Evolutionary conservation across 2,888 invertebrate species (phyloP).

Genomic region (Epirrita christyi): DNA sequence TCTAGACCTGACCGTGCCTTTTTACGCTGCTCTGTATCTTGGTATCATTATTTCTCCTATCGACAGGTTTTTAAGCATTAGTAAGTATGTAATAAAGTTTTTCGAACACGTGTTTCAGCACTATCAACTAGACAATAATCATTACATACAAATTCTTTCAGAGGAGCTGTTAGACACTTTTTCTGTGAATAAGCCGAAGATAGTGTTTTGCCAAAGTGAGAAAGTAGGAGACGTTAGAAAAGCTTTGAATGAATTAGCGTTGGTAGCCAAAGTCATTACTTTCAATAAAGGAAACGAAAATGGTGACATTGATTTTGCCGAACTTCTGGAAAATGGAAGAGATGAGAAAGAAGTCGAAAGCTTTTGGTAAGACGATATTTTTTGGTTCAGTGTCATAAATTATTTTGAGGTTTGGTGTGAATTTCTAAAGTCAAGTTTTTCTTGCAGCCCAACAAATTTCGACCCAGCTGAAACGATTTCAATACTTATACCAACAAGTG

Average conservation of each 20-base stretch:
- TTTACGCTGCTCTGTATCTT: conserved; percentile 72
- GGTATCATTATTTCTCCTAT: conserved; percentile 63
- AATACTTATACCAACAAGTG: conserved; percentile 44
- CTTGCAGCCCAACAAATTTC: conserved; percentile 47
- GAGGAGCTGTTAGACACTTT: conserved; percentile 3
- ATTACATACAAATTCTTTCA: background rate
- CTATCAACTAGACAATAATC: too few species aligned
- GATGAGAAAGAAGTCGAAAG: conserved; percentile 35
- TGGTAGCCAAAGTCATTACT: conserved; percentile 46
- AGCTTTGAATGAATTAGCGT: conserved; percentile 49
- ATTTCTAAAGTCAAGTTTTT: background rate
- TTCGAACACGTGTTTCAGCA: too few species aligned
- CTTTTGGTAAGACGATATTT: conserved; percentile 41
- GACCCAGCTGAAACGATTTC: conserved; percentile 43
- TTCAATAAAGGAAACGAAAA: conserved; percentile 53
- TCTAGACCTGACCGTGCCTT: conserved; percentile 67
- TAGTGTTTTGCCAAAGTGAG: conserved; percentile 57
- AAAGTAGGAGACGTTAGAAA: conserved; percentile 51
- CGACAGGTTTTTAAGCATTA: conserved; percentile 52
- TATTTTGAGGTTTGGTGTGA: too few species aligned
- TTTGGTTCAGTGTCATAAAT: too few species aligned
- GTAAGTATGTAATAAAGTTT: conserved; percentile 47
- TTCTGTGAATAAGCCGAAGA: background rate
- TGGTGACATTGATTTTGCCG: conserved; percentile 44
- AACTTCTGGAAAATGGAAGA: conserved; percentile 46